These are phyloP conservation scores for Ceratoteleas bidentatus DNA, from an alignment of 1,140 invertebrate genomes.

Conservation along the genomic window DNA sequence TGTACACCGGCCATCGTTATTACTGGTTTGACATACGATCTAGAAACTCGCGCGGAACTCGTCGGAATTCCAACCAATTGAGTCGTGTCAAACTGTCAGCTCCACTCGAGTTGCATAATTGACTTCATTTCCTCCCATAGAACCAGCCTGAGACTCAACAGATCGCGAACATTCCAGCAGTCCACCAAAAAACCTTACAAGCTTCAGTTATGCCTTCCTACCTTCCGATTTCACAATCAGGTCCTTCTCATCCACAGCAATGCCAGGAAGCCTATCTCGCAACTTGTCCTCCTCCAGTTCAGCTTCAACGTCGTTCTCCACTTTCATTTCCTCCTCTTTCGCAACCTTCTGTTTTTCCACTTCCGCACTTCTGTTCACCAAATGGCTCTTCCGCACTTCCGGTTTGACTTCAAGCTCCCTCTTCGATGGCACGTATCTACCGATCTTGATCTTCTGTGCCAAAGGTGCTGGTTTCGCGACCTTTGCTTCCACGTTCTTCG, in stretches of 20 bases:
- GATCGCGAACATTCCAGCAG: too few relatives aligned
- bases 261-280: slow-evolving; percentile 63
- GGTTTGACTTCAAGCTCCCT: slow-evolving; percentile 19
- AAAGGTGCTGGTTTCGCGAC: slow-evolving; percentile 54
- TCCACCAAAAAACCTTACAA: too few relatives aligned
- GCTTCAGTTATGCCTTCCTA: slow-evolving; percentile 20
- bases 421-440: slow-evolving; percentile 69
- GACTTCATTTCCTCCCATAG: too few relatives aligned
- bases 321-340: slow-evolving; percentile 33
- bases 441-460: slow-evolving; percentile 70
- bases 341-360: slow-evolving; percentile 1
- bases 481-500: slow-evolving; percentile 65
- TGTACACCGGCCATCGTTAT: too few relatives aligned
- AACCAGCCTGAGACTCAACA: too few relatives aligned
- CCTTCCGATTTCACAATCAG: slow-evolving; percentile 75
- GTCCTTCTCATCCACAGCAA: slow-evolving; percentile 76
- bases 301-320: slow-evolving; percentile 60
- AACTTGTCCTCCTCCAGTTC: slow-evolving; percentile 72
- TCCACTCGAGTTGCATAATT: too few relatives aligned
- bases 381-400: slow-evolving; percentile 1
- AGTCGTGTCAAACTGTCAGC: too few relatives aligned
- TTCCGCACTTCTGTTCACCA: slow-evolving; percentile 4
- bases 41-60: too few relatives aligned
- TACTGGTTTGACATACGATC: too few relatives aligned
- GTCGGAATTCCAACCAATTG: too few relatives aligned